Percentiles rank a stretch among this genome's conserved stretches.
These are phyloP conservation scores for Octopus sinensis DNA, from an alignment of 1,140 invertebrate genomes.

Conservation along the genomic window DNA sequence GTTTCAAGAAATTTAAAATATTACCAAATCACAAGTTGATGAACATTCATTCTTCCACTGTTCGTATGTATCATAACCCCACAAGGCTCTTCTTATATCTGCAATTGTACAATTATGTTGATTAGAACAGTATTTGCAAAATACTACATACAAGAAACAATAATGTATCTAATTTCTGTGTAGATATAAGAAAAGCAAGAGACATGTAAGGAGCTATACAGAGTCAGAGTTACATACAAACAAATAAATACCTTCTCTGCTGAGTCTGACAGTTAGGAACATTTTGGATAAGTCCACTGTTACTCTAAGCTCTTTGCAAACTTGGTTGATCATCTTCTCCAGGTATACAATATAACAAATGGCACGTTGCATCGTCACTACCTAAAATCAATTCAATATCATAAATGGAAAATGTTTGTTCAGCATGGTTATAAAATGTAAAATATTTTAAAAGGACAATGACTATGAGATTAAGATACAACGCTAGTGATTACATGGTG, in stretches of 20 bases:
- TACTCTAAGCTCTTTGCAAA: constrained; percentile 18
- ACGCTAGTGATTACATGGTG: background rate
- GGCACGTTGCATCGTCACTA: constrained; percentile 38
- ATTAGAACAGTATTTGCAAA: too few relatives aligned
- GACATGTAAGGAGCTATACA: too few relatives aligned
- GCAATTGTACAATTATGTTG: too few relatives aligned
- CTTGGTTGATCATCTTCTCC: constrained; percentile 28
- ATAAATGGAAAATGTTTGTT: background rate
- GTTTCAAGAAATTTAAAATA: too few relatives aligned
- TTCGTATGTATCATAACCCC: too few relatives aligned
- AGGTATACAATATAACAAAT: constrained; percentile 35
- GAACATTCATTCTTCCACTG: too few relatives aligned
- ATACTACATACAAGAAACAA: too few relatives aligned
- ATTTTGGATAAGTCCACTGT: background rate
- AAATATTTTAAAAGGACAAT: background rate
- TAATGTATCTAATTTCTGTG: too few relatives aligned
- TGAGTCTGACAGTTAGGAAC: background rate
- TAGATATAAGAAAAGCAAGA: too few relatives aligned
- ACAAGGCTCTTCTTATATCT: too few relatives aligned
- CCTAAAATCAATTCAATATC: constrained; percentile 17
- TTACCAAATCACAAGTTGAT: too few relatives aligned
- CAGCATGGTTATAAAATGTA: background rate
- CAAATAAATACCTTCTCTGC: background rate
- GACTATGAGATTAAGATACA: background rate
- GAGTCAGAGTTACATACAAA: too few relatives aligned